Conservation (phyloP, 2,113 vertebrate genomes). For the Pithys albifrons region DNA sequence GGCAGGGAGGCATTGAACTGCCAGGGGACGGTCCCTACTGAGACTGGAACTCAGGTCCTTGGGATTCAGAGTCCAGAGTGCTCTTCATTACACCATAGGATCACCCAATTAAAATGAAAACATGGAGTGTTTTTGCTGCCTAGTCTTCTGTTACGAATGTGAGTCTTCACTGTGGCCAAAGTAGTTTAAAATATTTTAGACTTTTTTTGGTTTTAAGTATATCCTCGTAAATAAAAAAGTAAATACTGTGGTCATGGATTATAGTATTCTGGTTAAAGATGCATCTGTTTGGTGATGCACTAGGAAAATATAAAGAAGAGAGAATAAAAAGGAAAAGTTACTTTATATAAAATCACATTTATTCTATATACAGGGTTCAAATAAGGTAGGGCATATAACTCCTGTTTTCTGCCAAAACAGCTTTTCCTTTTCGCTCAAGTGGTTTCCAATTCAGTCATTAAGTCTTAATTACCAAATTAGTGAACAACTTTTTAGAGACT, state of each 20-base stretch:
- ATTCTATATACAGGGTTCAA: background rate
- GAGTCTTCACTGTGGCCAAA: background rate
- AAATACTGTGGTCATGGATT: background rate
- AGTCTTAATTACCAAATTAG: background rate
- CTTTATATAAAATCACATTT: background rate
- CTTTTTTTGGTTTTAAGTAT: background rate
- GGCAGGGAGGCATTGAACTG: too few relatives aligned
- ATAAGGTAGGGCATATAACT: background rate
- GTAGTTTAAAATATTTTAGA: background rate
- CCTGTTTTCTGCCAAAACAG: background rate
- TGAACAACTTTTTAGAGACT: background rate
- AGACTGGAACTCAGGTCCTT: too few relatives aligned
- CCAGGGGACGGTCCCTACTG: too few relatives aligned
- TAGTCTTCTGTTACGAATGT: background rate
- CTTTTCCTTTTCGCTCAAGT: background rate
- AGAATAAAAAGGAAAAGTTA: background rate
- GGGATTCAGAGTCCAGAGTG: too few relatives aligned
- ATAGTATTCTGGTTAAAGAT: background rate
- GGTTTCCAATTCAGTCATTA: slow-evolving; percentile 2
- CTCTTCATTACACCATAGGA: too few relatives aligned
- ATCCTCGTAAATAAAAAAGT: background rate
- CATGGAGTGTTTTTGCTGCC: background rate
- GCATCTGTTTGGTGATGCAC: background rate
- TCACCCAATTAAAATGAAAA: background rate
- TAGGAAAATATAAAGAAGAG: background rate